Percentiles rank a stretch among this genome's conserved stretches.
Evolutionary conservation across 2,888 invertebrate genomes (phyloP).

Genomic region (Pecten maximus): DNA sequence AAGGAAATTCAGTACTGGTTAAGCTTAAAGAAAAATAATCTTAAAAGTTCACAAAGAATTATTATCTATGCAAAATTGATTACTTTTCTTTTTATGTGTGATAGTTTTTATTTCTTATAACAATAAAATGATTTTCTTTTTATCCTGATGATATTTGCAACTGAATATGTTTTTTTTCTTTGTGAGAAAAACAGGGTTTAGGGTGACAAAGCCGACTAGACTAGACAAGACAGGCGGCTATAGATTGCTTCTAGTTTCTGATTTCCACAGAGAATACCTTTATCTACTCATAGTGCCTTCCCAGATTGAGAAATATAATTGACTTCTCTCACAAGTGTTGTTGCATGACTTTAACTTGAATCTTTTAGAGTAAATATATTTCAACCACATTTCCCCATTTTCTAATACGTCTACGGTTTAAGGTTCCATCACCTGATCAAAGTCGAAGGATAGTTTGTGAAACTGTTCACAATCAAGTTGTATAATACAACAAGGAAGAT

Average conservation of each 20-base stretch:
- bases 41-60: neutral
- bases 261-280: neutral
- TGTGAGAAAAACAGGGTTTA: neutral
- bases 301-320: slow-evolving; percentile 6
- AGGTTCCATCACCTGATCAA: too few species aligned
- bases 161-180: too few species aligned
- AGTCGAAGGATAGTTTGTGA: too few species aligned
- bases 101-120: too few species aligned
- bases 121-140: neutral
- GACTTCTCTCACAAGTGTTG: neutral
- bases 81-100: too few species aligned
- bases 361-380: neutral
- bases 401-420: too few species aligned
- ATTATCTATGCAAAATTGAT: too few species aligned
- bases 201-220: neutral
- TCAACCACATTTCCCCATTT: too few species aligned
- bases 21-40: neutral
- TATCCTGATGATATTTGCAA: neutral
- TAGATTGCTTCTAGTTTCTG: neutral
- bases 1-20: neutral
- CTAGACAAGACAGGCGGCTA: neutral
- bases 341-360: neutral
- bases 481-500: too few species aligned
- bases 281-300: neutral
- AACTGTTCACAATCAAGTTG: too few species aligned